Base-by-base conservation (phyloP, 2,797 vertebrate species). In the Sphenopsis melanotis region DNA sequence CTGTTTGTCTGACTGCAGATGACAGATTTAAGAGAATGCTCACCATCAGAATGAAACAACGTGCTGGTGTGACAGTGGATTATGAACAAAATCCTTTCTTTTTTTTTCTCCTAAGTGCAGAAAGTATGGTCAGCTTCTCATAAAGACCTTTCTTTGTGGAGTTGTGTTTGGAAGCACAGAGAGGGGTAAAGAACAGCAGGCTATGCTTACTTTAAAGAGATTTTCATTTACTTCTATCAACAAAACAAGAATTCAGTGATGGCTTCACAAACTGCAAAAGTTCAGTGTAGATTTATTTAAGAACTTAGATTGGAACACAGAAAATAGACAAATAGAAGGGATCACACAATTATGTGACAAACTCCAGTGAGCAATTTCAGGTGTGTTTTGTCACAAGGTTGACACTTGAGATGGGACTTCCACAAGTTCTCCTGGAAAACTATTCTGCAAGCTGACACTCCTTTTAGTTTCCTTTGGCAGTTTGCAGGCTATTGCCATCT, bases 1-100 rank as follows among this genome's bases (percentile, higher is more conserved):
- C 71, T 80, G 50, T 92, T 92, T 76, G 63, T 93, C 52, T 95
- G 81, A 93, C 64, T 84, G 72, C 71, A 91, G 78, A 91, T 88
- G 95, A 87, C 80, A 92, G 71, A 83, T 80, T 87, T 75, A 90
- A 61, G 85, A 94, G 80, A 46, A 52, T 75, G 92, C 52, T 75
- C 12, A 0, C 75, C 78, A 79, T 71, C 65, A 86, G 56, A 81
- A 88, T 4, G 5, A 92, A 82, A 75, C 75, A 71, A 71, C 57
- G 56, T 71, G 57, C 27, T 91, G 60, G 47, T 69, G 50, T 78
- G 81, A 83, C 72, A 88, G 65, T 55, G n/a, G 63, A 80, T 84
- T 89, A 77, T 24, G 30, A 83, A 77, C 6, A 80, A 91, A 95
- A 82, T 19, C 12, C 2, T 65, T 70, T 70, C 2, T 65, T 61